Conservation (phyloP, 2,113 vertebrate species). For the Orcinus orca region DNA sequence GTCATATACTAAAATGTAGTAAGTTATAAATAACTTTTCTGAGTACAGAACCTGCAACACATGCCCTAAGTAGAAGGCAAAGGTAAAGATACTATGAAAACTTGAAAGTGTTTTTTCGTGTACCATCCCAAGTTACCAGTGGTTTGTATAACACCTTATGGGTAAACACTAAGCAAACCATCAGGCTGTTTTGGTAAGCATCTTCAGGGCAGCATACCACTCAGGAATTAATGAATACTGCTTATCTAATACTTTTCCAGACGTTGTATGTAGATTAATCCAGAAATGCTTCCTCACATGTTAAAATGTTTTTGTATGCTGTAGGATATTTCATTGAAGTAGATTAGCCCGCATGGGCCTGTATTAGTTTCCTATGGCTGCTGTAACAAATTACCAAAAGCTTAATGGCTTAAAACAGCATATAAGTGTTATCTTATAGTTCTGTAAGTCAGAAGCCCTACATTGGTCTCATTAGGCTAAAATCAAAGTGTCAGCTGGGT, state of each 20-base stretch:
- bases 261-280: not conserved
- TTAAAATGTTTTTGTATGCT: not conserved
- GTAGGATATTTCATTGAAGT: accelerated
- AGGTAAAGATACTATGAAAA: too few relatives aligned
- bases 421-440: not conserved
- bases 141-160: not conserved
- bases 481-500: not conserved
- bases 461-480: not conserved
- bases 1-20: not conserved
- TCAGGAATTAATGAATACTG: not conserved
- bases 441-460: not conserved
- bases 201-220: too few relatives aligned
- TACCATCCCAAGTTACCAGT: not conserved
- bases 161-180: not conserved
- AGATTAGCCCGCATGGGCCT: not conserved
- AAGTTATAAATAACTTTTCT: not conserved
- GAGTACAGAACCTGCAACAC: not conserved
- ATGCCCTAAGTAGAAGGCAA: not conserved
- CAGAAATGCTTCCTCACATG: not conserved
- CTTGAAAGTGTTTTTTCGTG: too few relatives aligned
- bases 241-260: too few relatives aligned
- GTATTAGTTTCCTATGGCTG: not conserved
- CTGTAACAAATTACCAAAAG: not conserved
- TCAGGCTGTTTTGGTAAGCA: not conserved
- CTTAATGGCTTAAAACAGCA: not conserved